These are phyloP conservation scores for Tanypteryx hageni DNA, from an alignment of 2,888 invertebrate genomes.

Conservation along the genomic window DNA sequence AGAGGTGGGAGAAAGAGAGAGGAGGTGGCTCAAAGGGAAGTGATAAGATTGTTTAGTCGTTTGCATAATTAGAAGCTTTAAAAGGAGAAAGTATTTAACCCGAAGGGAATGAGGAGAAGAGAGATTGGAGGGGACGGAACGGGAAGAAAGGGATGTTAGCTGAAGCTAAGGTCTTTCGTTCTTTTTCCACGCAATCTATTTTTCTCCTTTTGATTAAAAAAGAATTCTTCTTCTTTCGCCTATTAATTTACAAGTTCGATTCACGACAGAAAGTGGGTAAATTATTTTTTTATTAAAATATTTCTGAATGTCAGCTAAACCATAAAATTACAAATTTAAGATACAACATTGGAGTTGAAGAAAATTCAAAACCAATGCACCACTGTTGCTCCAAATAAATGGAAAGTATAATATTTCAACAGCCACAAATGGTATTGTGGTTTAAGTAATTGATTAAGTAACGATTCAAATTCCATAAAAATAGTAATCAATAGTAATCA, in stretches of 20 bases:
- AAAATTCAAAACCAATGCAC: too few species aligned
- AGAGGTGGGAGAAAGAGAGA: neutral
- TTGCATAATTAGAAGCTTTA: conserved; percentile 32
- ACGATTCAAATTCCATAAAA: too few species aligned
- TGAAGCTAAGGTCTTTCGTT: neutral
- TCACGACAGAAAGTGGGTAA: neutral
- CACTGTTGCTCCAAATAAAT: too few species aligned
- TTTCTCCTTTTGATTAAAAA: neutral
- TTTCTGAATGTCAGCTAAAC: too few species aligned
- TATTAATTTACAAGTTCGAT: conserved; percentile 2
- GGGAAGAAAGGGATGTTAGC: neutral
- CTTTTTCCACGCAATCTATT: neutral
- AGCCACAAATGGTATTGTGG: too few species aligned
- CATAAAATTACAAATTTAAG: too few species aligned
- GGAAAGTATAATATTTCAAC: too few species aligned
- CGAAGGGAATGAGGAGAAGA: neutral
- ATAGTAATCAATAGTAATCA: too few species aligned
- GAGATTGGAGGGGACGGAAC: neutral
- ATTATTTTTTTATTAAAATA: too few species aligned
- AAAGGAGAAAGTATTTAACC: conserved; percentile 32
- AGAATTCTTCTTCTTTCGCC: neutral
- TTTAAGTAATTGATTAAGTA: too few species aligned
- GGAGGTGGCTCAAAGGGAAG: neutral
- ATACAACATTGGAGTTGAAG: too few species aligned
- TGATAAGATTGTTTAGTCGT: conserved; percentile 35